These are phyloP conservation scores for Amyelois transitella DNA, from an alignment of 1,140 invertebrate genomes.

Conservation along the genomic window DNA sequence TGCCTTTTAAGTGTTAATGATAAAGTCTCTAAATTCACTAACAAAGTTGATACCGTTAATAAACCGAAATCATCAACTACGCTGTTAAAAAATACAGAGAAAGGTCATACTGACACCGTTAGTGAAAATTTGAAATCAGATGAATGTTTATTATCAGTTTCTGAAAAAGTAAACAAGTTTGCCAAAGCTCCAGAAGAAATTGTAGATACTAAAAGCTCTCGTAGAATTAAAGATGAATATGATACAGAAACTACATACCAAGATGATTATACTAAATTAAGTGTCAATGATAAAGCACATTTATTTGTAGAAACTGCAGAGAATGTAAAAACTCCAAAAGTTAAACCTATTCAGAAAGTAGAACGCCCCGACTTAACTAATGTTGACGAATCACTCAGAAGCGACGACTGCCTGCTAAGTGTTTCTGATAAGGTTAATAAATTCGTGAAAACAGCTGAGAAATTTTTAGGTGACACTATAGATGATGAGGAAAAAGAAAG, in stretches of 20 bases:
- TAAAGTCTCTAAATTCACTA: conserved; percentile 73
- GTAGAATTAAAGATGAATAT: conserved; percentile 60
- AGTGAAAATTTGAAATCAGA: conserved; percentile 58
- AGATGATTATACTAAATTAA: conserved; percentile 78
- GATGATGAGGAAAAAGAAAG: conserved; percentile 57
- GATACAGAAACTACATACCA: conserved; percentile 70
- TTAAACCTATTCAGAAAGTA: conserved; percentile 60
- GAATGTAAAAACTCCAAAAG: conserved; percentile 67
- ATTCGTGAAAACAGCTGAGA: conserved; percentile 76
- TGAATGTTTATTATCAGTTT: conserved; percentile 76
- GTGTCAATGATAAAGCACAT: conserved; percentile 80
- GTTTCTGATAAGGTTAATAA: conserved; percentile 78
- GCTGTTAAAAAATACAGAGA: conserved; percentile 50
- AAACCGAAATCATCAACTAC: conserved; percentile 46
- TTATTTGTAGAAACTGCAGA: conserved; percentile 79
- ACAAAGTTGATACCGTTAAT: conserved; percentile 40
- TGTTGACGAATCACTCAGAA: conserved; percentile 73
- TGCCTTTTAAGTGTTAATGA: conserved; percentile 71
- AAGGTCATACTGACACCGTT: conserved; percentile 43
- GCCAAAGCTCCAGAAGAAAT: conserved; percentile 50
- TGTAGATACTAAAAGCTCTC: conserved; percentile 45
- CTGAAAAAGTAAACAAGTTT: conserved; percentile 78
- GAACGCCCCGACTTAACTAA: conserved; percentile 69
- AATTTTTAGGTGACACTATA: conserved; percentile 58
- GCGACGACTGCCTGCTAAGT: conserved; percentile 74